These are phyloP conservation scores for Cetoscarus ocellatus DNA, from an alignment of 2,797 vertebrate genomes.

Conservation along the genomic window DNA sequence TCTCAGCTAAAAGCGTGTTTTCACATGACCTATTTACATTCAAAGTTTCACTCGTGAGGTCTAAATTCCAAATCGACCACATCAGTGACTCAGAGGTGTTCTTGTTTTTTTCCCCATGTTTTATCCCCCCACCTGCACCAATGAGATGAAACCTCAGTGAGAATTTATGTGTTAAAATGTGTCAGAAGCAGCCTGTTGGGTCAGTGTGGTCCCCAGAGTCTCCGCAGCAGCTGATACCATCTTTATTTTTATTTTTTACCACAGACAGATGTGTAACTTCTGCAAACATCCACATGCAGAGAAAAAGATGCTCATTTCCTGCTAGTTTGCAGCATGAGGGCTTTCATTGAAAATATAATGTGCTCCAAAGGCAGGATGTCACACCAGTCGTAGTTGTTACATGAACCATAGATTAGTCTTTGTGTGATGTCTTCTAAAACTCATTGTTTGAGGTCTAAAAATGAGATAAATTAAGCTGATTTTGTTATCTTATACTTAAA, in stretches of 20 bases:
- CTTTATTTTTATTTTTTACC: constrained; percentile 6
- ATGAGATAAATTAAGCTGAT: no score
- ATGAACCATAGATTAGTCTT: no score
- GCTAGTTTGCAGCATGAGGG: no score
- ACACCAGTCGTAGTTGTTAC: no score
- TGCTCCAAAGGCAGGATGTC: no score
- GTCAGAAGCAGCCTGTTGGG: constrained; percentile 1
- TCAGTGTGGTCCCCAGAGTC: constrained; percentile 13
- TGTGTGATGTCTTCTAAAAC: no score
- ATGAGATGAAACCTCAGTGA: constrained; percentile 17
- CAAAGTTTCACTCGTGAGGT: not conserved
- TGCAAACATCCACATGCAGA: not conserved
- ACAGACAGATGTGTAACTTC: constrained; percentile 6
- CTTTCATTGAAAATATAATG: no score
- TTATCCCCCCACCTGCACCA: not conserved
- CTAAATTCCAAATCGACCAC: not conserved
- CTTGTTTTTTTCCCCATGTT: not conserved
- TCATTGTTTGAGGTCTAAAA: no score
- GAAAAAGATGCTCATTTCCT: no score
- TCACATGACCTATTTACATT: constrained; percentile 6
- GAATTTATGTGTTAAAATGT: constrained; percentile 27
- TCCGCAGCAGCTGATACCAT: not conserved
- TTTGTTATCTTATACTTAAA: no score
- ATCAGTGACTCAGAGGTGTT: not conserved
- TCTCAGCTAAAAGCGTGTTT: constrained; percentile 30